Base-by-base conservation (phyloP, 2,888 invertebrate species). In the Nipponacmea schrenckii region DNA sequence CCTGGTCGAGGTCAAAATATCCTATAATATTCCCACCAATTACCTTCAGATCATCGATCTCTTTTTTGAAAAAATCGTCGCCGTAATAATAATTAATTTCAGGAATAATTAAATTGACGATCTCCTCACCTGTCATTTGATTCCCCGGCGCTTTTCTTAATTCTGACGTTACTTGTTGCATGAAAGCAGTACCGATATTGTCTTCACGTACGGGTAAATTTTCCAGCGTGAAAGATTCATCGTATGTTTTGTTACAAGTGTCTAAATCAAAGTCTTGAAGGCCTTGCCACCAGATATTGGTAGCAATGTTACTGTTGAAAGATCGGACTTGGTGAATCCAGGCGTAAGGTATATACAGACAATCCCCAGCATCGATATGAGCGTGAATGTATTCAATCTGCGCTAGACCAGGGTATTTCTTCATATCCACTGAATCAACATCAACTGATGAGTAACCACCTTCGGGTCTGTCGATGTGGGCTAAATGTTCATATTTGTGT, bases 251-350 rank as follows among this genome's bases (percentile, higher is more conserved):
- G 24, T 56, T 56, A 24, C 56, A 56, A 3, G 20, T 20, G 4
- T 24, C 24, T 0, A 24, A 12, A 24, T 56, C 24, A 24, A 56
- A 62, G 2, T 79, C 74, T 0, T 73, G 44, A 14, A 70, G 75
- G n/a, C 75, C 67, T 65, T 82, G 75, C 86, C 86, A 87, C 86
- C 86, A 87, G 56, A 87, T 75, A 75, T 87, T 87, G 7, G 87
- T 85, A 5, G 87, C 87, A n/a, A 87, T 67, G 70, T 87, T 87
- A 74, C 86, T 84, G 68, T 79, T 81, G 67, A 75, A 83, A 1
- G 87, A 87, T n/a, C 84, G 73, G 3, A 87, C 87, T 69, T 87
- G 87, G 65, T 87, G 87, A 64, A 87, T 85, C 87, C 87, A 87
- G 71, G 79, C 81, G 74, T 83, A 86, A 1, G 88, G 88, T 50